A percentile compares a stretch with the other conserved stretches of the same genome.
These are phyloP conservation scores for Epiblema foenella DNA, from an alignment of 2,888 invertebrate genomes.

Conservation along the genomic window DNA sequence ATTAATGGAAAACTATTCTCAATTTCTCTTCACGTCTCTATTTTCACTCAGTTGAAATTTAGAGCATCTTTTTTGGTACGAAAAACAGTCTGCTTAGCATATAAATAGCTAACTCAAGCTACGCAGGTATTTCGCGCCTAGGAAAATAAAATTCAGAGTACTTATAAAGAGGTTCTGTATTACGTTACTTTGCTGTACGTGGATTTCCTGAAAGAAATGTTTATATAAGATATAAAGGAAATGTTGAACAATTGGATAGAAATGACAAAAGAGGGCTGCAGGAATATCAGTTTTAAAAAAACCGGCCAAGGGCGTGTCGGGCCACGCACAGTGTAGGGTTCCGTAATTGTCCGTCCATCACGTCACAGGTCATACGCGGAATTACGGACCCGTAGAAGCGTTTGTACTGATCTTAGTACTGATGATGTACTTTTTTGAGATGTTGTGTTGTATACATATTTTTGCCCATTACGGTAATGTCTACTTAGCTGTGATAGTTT, in stretches of 20 bases:
- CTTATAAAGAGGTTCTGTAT: neutral
- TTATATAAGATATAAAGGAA: neutral
- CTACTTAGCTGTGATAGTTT: too few relatives aligned
- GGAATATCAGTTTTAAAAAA: neutral
- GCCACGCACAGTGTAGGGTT: too few relatives aligned
- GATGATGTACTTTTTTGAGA: too few relatives aligned
- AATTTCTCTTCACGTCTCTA: neutral
- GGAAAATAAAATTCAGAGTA: neutral
- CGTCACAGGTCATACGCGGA: too few relatives aligned
- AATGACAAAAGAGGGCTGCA: neutral
- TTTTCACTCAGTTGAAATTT: neutral
- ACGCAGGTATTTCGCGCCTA: neutral
- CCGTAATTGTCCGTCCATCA: too few relatives aligned
- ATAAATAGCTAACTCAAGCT: slow-evolving; percentile 2
- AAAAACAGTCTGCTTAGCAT: slow-evolving; percentile 14
- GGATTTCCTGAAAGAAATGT: neutral
- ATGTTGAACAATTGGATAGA: neutral
- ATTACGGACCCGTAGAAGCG: too few relatives aligned
- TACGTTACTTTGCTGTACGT: neutral
- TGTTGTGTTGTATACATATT: too few relatives aligned
- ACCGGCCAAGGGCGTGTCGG: too few relatives aligned
- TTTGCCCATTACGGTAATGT: too few relatives aligned
- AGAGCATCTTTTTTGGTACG: neutral
- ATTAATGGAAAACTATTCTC: neutral
- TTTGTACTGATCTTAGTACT: too few relatives aligned